A percentile compares a stretch with the other conserved stretches of the same genome.
phyloP scores from a whole-genome alignment of 2,797 vertebrate species.

The Denticeps clupeoides region DNA sequence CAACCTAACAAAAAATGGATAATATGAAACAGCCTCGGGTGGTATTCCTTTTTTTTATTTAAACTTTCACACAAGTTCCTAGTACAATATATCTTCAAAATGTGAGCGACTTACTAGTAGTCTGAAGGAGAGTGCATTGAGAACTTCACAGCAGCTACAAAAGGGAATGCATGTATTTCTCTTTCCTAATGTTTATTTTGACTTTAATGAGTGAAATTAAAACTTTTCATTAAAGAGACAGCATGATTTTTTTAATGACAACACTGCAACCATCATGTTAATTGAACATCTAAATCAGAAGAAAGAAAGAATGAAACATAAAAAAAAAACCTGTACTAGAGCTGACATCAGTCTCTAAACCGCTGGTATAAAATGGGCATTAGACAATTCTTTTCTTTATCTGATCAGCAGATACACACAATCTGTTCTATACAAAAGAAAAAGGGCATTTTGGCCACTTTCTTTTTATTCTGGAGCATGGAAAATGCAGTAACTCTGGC shows the following conservation, averaged over 20 bases:
- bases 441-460: conserved; percentile 59
- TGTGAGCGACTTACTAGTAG: conserved; percentile 11
- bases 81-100: conserved; percentile 15
- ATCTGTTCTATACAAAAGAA: conserved; percentile 45
- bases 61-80: conserved; percentile 22
- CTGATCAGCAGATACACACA: conserved; percentile 31
- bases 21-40: not conserved
- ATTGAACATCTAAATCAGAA: conserved; percentile 49
- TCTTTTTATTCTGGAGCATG: conserved; percentile 42
- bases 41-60: conserved; percentile 31
- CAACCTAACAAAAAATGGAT: not conserved
- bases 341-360: conserved; percentile 51
- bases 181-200: too few species aligned
- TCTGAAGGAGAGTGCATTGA: conserved; percentile 20
- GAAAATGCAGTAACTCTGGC: conserved; percentile 39
- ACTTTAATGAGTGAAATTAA: conserved; percentile 12
- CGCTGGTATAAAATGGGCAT: conserved; percentile 53
- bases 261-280: conserved; percentile 48
- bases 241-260: conserved; percentile 53
- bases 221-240: conserved; percentile 40
- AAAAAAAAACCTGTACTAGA: conserved; percentile 31
- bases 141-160: conserved; percentile 25
- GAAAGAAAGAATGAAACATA: conserved; percentile 37
- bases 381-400: conserved; percentile 38
- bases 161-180: conserved; percentile 21